A percentile compares a stretch with the other conserved stretches of the same genome.
Evolutionary conservation across 2,797 vertebrate species (phyloP).

Genomic region (Propithecus perrieri): DNA sequence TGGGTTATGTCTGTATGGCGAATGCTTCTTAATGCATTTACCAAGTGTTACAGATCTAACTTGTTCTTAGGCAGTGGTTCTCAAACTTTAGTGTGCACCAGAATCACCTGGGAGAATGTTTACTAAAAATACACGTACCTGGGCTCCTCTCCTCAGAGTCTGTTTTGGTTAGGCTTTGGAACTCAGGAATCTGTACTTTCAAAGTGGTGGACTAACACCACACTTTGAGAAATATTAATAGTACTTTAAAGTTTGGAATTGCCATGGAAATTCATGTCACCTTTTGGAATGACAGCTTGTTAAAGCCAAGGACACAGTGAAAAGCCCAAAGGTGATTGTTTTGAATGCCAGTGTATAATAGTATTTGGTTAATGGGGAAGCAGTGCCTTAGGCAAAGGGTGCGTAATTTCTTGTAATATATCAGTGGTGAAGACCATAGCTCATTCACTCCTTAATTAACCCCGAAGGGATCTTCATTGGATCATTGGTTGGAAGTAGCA

Average conservation of each 20-base stretch:
- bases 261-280: background rate
- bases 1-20: background rate
- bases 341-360: background rate
- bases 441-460: background rate
- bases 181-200: background rate
- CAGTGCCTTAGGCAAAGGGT: background rate
- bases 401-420: background rate
- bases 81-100: background rate
- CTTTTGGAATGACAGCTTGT: slow-evolving; percentile 14
- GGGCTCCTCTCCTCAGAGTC: background rate
- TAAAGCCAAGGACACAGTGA: background rate
- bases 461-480: background rate
- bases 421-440: background rate
- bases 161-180: background rate
- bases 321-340: background rate
- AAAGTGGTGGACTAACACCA: background rate
- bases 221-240: slow-evolving; percentile 1
- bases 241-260: slow-evolving; percentile 30
- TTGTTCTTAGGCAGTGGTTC: background rate
- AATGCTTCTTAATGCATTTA: background rate
- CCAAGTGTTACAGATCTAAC: background rate
- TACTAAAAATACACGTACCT: background rate
- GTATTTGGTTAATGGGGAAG: slow-evolving; percentile 5
- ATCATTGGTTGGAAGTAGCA: slow-evolving; percentile 22
- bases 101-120: background rate